Conservation (phyloP, 1,140 invertebrate species). For the Hypsibius dujardini region DNA sequence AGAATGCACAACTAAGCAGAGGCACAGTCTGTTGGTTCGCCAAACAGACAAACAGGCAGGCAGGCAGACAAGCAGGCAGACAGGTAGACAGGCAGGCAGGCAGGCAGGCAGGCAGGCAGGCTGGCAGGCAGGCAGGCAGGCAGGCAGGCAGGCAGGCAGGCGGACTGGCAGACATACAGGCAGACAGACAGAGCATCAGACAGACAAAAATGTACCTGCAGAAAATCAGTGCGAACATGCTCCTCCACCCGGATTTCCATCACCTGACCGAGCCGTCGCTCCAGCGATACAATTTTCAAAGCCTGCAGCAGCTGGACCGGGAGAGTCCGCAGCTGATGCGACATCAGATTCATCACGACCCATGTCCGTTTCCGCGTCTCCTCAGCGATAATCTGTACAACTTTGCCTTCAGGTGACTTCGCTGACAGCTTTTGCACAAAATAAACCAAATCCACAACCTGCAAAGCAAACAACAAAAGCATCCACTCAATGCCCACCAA, state of each 20-base stretch:
- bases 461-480: constrained; percentile 28
- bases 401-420: background rate
- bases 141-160: background rate
- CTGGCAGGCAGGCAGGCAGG: background rate
- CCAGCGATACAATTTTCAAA: constrained; percentile 1
- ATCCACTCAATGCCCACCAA: constrained; percentile 1
- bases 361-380: background rate
- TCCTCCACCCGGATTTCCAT: background rate
- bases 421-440: constrained; percentile 29
- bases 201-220: constrained; percentile 18
- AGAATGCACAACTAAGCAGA: too few relatives aligned
- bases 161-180: background rate
- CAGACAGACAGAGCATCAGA: background rate
- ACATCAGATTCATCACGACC: constrained; percentile 8
- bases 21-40: too few relatives aligned
- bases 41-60: too few relatives aligned
- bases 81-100: background rate
- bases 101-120: background rate
- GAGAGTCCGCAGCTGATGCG: background rate
- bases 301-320: constrained; percentile 2
- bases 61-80: too few relatives aligned
- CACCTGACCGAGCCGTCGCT: background rate
- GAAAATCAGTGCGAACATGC: constrained; percentile 3
- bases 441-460: constrained; percentile 50
- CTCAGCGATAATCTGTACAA: background rate